Base-by-base conservation (phyloP, 2,888 invertebrate genomes). In the Eretmocerus hayati region DNA sequence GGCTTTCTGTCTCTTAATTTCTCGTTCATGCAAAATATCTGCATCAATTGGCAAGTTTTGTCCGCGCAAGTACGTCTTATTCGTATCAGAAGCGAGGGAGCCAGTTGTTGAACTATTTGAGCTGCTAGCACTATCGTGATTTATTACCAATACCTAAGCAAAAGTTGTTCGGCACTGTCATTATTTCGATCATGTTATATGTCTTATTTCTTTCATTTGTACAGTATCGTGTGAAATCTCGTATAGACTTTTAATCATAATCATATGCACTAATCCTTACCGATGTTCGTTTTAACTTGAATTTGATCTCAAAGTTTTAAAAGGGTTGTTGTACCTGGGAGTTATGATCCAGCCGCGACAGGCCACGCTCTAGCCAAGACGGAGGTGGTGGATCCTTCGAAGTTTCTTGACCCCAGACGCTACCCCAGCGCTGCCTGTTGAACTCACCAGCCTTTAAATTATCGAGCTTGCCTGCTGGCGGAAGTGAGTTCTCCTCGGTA, bases 31-130 rank as follows among this genome's bases (percentile, higher is more conserved):
- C 58, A 87, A 75, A 45, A 87, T 82, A 56, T 82, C 80, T 2
- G 87, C 84, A 66, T 92, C 91, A 47, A 91, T 67, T 0, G 85
- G 87, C 15, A 84, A 83, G 71, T 91, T 91, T 74, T 92, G 92
- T 8, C 93, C 93, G 56, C 91, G 77, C 38, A 91, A 73, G 71
- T 83, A 86, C 35, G 85, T 84, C 55, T 78, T 79, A 43, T 65
- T 75, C 36, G 59, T 65, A 42, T 66, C 62, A 3, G 62, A 66
- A 18, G 63, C 62, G 5, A 62, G 61, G 2, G 69, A 67, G 3
- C 64, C 63, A 3, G 64, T 62, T 15, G 65, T 69, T 42, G 66
- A 68, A 50, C 64, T 66, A 37, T 63, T 69, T 5, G 65, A 69
- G 50, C 66, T 69, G 48, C 64, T 67, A 13, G 65, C 66, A 36